Percentiles rank a stretch among this genome's conserved stretches.
Evolutionary conservation across 2,113 vertebrate species (phyloP).

Genomic region (Protobothrops flavoviridis): DNA sequence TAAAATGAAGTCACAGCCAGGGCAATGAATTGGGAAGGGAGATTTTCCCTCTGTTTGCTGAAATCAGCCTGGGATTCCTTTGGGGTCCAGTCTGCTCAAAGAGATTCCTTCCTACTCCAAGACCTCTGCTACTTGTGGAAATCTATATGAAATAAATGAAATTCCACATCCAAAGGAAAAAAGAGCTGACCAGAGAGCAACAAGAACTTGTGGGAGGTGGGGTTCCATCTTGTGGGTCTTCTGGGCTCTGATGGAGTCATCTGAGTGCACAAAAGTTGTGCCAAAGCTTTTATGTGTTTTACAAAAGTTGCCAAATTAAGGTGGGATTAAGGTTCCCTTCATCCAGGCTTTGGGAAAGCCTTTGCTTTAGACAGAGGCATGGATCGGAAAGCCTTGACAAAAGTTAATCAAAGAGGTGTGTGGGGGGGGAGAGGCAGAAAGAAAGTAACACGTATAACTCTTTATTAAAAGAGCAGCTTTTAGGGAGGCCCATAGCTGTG

Average conservation of each 20-base stretch:
- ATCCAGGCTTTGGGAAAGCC: constrained; percentile 60
- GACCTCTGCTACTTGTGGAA: neutral
- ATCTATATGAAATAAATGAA: neutral
- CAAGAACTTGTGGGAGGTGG: constrained; percentile 32
- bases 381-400: constrained; percentile 79
- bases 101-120: neutral
- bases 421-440: constrained; percentile 54
- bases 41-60: neutral
- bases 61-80: neutral
- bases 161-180: neutral
- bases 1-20: neutral
- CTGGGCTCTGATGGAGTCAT: constrained; percentile 35
- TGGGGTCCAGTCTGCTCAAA: neutral
- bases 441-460: constrained; percentile 75
- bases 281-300: constrained; percentile 72
- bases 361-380: constrained; percentile 55
- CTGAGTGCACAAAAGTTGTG: constrained; percentile 63
- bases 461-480: constrained; percentile 72
- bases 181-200: constrained; percentile 1
- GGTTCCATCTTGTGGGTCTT: neutral
- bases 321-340: constrained; percentile 70
- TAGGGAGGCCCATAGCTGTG: constrained; percentile 67
- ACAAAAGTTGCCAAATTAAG: constrained; percentile 81
- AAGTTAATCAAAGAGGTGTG: constrained; percentile 74
- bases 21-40: neutral